Percentiles rank a stretch among this genome's conserved stretches.
Evolutionary conservation across 2,888 invertebrate genomes (phyloP).

Genomic region (Nomada ferruginata): DNA sequence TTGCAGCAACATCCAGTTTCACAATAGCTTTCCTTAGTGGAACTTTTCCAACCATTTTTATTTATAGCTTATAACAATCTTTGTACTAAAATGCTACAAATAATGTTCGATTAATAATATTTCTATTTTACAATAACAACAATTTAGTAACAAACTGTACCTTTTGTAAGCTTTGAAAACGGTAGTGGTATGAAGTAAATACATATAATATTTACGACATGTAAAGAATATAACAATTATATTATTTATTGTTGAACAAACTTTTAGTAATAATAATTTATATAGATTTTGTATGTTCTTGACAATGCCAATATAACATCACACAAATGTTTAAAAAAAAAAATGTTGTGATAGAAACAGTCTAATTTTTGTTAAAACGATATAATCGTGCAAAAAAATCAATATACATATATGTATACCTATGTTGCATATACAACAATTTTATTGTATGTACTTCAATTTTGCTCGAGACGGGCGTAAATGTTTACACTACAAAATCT

Average conservation of each 20-base stretch:
- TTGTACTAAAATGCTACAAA: slow-evolving; percentile 2
- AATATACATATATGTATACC: slow-evolving; percentile 13
- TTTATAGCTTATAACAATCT: background rate
- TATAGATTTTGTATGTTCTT: background rate
- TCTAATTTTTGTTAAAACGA: slow-evolving; percentile 12
- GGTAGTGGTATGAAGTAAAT: background rate
- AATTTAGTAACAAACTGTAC: background rate
- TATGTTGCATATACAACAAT: background rate
- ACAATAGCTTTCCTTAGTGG: slow-evolving; percentile 66
- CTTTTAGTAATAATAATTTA: background rate
- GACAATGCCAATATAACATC: background rate
- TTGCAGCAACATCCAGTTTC: slow-evolving; percentile 72
- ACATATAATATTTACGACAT: slow-evolving; percentile 2
- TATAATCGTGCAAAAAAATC: slow-evolving; percentile 34
- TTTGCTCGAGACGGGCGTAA: slow-evolving; percentile 3
- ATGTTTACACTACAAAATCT: slow-evolving; percentile 20
- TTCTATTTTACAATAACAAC: background rate
- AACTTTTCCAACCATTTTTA: slow-evolving; percentile 70
- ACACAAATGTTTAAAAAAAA: background rate
- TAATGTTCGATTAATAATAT: background rate
- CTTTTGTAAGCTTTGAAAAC: slow-evolving; percentile 4
- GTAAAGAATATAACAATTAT: slow-evolving; percentile 6
- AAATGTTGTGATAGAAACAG: background rate
- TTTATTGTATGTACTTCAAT: slow-evolving; percentile 3
- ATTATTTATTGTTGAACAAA: slow-evolving; percentile 7